Base-by-base conservation (phyloP, 1,140 invertebrate genomes). In the Leptonema lineaticorne region DNA sequence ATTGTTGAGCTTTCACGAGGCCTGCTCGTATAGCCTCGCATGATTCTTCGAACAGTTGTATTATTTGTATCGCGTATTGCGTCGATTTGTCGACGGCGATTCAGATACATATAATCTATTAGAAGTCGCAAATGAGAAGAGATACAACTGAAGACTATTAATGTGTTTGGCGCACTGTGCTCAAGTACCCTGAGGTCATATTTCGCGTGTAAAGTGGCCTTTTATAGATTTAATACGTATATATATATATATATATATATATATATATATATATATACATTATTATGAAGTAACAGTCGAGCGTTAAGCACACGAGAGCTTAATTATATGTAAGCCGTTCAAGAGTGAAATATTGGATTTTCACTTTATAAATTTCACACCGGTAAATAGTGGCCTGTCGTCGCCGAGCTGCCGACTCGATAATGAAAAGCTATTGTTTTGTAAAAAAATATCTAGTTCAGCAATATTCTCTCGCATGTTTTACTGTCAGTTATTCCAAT, bases 281-380 rank as follows among this genome's bases (percentile, higher is more conserved):
- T 45, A 45, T n/a, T 45, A 26, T 53, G 50, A 53, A 53, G 50
- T 53, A 53, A 53, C 50, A 11, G 50, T 53, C n/a, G 50, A 11
- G n/a, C n/a, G n/a, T n/a, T n/a, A n/a, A 14, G 50, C 50, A 53
- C 50, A 53, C 50, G 50, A 53, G 27, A 53, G 50, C 50, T 22
- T 53, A 53, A 53, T 53, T 53, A 53, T 53, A 53, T 53, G 20
- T 26, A 18, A 24, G 37, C 16, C 9, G 37, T 53, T 22, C 50
- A 7, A 6, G n/a, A n/a, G 27, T 53, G 50, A 53, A 24, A 24
- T 53, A 53, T 53, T 26, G n/a, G 50, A 4, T 24, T 53, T 53
- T 53, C 50, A 4, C 50, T 53, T 7, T 11, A 26, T 11, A 24
- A 26, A 53, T 18, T 33, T 33, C 29, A 11, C 29, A 11, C 29